Evolutionary conservation across 2,888 invertebrate species (phyloP).

Genomic region (Antheraea yamamai): DNA sequence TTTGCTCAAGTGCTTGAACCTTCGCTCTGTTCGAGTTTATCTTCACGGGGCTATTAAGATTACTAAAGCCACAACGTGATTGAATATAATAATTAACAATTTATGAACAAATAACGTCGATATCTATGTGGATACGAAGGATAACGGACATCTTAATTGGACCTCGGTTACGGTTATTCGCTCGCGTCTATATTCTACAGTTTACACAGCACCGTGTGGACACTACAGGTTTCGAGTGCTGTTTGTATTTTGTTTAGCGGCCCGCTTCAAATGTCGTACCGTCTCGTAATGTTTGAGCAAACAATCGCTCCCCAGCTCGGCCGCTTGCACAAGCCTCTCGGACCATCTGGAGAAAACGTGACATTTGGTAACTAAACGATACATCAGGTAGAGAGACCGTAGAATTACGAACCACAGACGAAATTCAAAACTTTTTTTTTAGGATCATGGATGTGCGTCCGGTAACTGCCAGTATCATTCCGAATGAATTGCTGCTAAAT

Average conservation of each 20-base stretch:
- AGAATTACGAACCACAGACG: conserved; percentile 41
- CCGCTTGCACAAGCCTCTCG: conserved; percentile 70
- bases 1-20: conserved; percentile 41
- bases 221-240: conserved; percentile 67
- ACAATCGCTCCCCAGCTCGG: conserved; percentile 65
- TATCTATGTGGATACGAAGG: conserved; percentile 69
- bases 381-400: conserved; percentile 49
- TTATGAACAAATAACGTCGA: conserved; percentile 67
- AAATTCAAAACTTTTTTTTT: conserved; percentile 62
- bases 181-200: conserved; percentile 64
- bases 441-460: conserved; percentile 60
- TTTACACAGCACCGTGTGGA: conserved; percentile 65
- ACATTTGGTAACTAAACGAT: conserved; percentile 66
- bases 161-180: conserved; percentile 69
- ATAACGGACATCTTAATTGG: conserved; percentile 77
- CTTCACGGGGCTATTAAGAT: conserved; percentile 64
- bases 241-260: conserved; percentile 81
- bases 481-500: conserved; percentile 78
- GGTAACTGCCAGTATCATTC: conserved; percentile 66
- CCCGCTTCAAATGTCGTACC: conserved; percentile 79
- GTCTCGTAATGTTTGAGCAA: conserved; percentile 80
- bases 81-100: conserved; percentile 76
- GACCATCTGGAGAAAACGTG: conserved; percentile 78
- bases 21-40: conserved; percentile 21
- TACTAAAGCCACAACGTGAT: conserved; percentile 72